Conservation (phyloP, 2,113 vertebrate genomes). For the Fregetta grallaria region DNA sequence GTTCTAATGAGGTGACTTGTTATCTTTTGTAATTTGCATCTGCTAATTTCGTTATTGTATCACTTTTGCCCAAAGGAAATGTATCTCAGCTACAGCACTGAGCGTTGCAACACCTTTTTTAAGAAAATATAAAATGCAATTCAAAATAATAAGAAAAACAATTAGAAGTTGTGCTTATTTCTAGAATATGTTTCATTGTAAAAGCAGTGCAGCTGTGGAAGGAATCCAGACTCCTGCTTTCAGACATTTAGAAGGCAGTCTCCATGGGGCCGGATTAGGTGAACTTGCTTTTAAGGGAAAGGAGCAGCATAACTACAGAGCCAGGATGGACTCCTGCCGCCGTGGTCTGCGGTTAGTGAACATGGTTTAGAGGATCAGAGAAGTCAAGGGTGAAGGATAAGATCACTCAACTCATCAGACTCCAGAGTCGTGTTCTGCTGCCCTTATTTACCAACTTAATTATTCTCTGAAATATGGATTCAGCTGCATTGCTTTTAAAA, state of each 20-base stretch:
- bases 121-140: not conserved
- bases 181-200: not conserved
- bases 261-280: not conserved
- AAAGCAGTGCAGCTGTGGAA: not conserved
- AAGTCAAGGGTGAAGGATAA: not conserved
- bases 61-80: not conserved
- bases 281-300: not conserved
- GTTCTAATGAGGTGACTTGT: constrained; percentile 6
- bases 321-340: rapidly evolving
- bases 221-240: not conserved
- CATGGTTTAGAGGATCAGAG: not conserved
- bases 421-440: not conserved
- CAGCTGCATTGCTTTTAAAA: not conserved
- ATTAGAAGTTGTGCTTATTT: not conserved
- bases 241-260: not conserved
- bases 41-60: not conserved
- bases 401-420: not conserved
- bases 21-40: not conserved
- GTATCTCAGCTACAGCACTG: rapidly evolving
- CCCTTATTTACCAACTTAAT: not conserved
- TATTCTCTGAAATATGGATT: not conserved
- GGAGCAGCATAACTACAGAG: not conserved
- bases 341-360: rapidly evolving
- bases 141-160: not conserved
- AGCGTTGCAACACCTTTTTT: not conserved